Base-by-base conservation (phyloP, 2,797 vertebrate species). In the Otus scops region DNA sequence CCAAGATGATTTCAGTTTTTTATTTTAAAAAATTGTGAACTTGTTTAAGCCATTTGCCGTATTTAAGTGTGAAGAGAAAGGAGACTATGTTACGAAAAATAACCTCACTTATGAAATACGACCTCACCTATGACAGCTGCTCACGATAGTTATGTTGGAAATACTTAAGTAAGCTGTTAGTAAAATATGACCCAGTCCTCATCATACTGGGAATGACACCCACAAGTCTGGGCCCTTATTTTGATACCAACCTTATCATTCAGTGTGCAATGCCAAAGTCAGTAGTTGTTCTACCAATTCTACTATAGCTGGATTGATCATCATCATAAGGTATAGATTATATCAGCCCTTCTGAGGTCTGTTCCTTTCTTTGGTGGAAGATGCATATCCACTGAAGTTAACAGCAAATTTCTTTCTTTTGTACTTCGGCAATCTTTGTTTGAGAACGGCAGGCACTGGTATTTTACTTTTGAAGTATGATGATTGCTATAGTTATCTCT, bases 401-500 rank as follows among this genome's bases (percentile, higher is more conserved):
- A 34, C 10, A 38, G 75, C 60, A 57, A 68, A 84, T 69, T 74
- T 79, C 50, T 93, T 93, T 76, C 63, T 75, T 85, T 93, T 65
- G 30, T 65, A 67, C 78, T 91, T 94, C 0, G 1, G 65, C 76
- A 91, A 48, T 85, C 86, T 85, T 74, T 0, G 0, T 89, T 91
- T 92, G 60, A 78, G 67, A 92, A 87, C 3, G 26, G 48, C 88
- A 95, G 84, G 60, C 75, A 75, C 73, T 94, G 76, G 88, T 45
- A 30, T 92, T 91, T 93, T 88, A 88, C 63, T 47, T 95, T 95
- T 93, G 68, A 95, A 97, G 87, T 93, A 78, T 61, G 79, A 57
- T 92, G 85, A 88, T 78, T 95, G 74, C 83, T 78, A 38, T 75
- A 84, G 89, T 94, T 93, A 93, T 56, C 84, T 92, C 85, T 92